Evolutionary conservation across 2,888 invertebrate genomes (phyloP).

Genomic region (Theodoxus fluviatilis): DNA sequence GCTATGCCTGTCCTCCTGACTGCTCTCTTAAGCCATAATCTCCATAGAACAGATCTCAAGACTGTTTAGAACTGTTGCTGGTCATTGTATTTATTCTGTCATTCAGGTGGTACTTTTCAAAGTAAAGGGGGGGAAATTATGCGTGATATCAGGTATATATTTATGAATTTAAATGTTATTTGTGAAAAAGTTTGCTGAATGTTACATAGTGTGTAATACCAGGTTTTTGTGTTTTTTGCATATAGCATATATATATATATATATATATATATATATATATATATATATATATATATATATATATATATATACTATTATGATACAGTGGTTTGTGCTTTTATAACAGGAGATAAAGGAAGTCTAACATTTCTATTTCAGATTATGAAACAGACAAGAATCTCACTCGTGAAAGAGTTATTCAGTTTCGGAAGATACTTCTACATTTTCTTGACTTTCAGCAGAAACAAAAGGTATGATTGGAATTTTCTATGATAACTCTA

Average conservation of each 20-base stretch:
- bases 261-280: background rate
- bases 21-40: no score
- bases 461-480: conserved; percentile 75
- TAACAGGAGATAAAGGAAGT: background rate
- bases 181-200: background rate
- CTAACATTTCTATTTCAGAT: conserved; percentile 36
- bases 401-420: conserved; percentile 54
- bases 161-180: background rate
- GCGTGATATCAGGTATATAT: background rate
- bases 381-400: conserved; percentile 47
- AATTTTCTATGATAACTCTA: no score
- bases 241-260: no score
- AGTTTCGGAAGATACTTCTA: conserved; percentile 76
- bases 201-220: background rate
- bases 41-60: no score
- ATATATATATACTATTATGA: background rate
- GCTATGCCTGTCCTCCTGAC: no score
- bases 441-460: conserved; percentile 90
- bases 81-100: no score
- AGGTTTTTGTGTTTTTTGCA: conserved; percentile 22
- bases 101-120: no score
- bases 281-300: background rate
- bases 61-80: background rate
- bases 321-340: background rate
- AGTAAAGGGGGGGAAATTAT: background rate